phyloP scores from a whole-genome alignment of 2,113 vertebrate species.

The Mormyrus lacerda region DNA sequence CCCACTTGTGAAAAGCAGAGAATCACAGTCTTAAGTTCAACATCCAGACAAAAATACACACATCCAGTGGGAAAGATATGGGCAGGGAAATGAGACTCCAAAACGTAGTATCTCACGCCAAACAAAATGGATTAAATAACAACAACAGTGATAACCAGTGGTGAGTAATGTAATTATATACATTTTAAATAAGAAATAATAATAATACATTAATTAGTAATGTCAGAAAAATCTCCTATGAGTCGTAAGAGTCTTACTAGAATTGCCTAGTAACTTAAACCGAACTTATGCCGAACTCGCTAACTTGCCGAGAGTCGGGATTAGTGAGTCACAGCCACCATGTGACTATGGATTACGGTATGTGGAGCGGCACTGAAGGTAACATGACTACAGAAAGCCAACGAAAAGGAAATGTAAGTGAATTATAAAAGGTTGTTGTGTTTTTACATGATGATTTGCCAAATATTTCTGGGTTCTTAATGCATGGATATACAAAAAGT shows the following conservation, averaged over 20 bases:
- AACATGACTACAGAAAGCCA: too few species aligned
- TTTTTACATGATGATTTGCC: too few species aligned
- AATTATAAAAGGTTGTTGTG: too few species aligned
- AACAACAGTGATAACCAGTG: not conserved
- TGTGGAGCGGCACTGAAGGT: too few species aligned
- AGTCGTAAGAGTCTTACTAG: not conserved
- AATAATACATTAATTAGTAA: not conserved
- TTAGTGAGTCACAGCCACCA: too few species aligned
- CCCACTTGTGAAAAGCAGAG: not conserved
- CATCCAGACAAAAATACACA: not conserved
- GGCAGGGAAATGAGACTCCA: not conserved
- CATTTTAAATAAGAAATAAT: not conserved
- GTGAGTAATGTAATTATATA: not conserved
- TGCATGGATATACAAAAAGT: not conserved
- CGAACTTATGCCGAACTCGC: not conserved
- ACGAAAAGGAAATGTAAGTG: too few species aligned
- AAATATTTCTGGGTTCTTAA: too few species aligned
- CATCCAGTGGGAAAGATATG: not conserved
- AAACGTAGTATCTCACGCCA: not conserved
- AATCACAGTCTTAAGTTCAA: not conserved
- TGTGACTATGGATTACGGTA: too few species aligned
- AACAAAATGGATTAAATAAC: not conserved
- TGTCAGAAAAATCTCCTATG: not conserved
- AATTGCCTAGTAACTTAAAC: not conserved
- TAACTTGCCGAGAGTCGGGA: not conserved